A percentile compares a stretch with the other conserved stretches of the same genome.
These are phyloP conservation scores for Trissolcus basalis DNA, from an alignment of 1,140 invertebrate species.

Conservation along the genomic window DNA sequence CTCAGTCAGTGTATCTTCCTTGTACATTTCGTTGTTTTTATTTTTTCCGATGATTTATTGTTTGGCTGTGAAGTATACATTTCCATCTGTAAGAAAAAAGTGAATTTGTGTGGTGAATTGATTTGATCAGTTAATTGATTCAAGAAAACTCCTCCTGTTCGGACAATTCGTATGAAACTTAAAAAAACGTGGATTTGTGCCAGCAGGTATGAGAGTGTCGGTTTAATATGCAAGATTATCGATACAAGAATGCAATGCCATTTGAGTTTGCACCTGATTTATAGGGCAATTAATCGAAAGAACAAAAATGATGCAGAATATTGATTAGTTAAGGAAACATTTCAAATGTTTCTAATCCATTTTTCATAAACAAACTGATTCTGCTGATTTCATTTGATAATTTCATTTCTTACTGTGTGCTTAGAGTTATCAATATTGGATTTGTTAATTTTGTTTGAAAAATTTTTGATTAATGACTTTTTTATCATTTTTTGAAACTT, in stretches of 20 bases:
- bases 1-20: slow-evolving; percentile 62
- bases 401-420: too few relatives aligned
- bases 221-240: slow-evolving; percentile 28
- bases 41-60: slow-evolving; percentile 60
- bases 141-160: too few relatives aligned
- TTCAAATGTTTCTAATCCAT: too few relatives aligned
- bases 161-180: not conserved
- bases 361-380: too few relatives aligned
- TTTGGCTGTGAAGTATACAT: slow-evolving; percentile 63
- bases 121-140: not conserved
- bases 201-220: too few relatives aligned
- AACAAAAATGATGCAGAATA: slow-evolving; percentile 23
- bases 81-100: slow-evolving; percentile 68
- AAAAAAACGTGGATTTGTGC: slow-evolving; percentile 10
- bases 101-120: not conserved
- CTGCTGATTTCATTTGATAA: too few relatives aligned
- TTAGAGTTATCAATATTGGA: too few relatives aligned
- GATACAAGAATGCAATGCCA: slow-evolving; percentile 21
- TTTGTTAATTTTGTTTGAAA: too few relatives aligned
- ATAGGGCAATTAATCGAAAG: slow-evolving; percentile 43
- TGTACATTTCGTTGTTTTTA: slow-evolving; percentile 56
- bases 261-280: slow-evolving; percentile 51
- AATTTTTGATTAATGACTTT: too few relatives aligned
- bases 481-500: too few relatives aligned
- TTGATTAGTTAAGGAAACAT: too few relatives aligned